Evolutionary conservation across 2,113 vertebrate genomes (phyloP), one percentile per base, ranked within the genome.

Genomic region (Pelodiscus sinensis): DNA sequence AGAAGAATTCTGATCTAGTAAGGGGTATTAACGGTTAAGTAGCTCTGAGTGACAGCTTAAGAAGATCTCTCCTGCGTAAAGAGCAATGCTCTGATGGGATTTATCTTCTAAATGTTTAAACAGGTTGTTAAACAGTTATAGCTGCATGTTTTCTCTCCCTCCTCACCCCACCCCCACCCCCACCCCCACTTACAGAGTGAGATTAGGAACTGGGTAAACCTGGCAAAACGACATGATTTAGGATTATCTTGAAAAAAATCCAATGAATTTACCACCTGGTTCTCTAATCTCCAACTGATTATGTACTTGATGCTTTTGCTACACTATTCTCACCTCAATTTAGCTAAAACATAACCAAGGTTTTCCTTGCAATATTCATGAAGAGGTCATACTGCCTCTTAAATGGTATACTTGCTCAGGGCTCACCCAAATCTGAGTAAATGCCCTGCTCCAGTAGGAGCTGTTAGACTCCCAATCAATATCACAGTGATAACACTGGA

Each of bases 221-320:
- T 83, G 85, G n/a, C 88, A 86, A 84, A 84, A 73, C 65, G n/a
- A 68, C 2, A 1, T 73, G 13, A 38, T 62, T 84, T 80, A 55
- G 16, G 68, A 9, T 38, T 83, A 24, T 56, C 79, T 71, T 84
- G 38, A 44, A 8, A 79, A 57, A 84, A 92, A 31, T 82, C 8
- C 83, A 52, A 35, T 78, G 6, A 10, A 75, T 5, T 75, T 73
- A 21, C 29, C 78, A 57, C 16, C 5, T 44, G 9, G 65, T 62
- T 86, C 82, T 51, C 77, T 51, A 6, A 50, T 92, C 68, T 82
- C 0, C 78, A 35, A 5, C 25, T 73, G 54, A 0, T 0, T 11
- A 27, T 71, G 35, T 21, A 31, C 27, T 3, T 11, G 71, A 5
- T 79, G 9, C 55, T 38, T 75, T 50, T 11, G 50, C 54, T 79